These are phyloP conservation scores for Drosophila prostipennis DNA, from an alignment of 2,888 invertebrate genomes.

Conservation along the genomic window DNA sequence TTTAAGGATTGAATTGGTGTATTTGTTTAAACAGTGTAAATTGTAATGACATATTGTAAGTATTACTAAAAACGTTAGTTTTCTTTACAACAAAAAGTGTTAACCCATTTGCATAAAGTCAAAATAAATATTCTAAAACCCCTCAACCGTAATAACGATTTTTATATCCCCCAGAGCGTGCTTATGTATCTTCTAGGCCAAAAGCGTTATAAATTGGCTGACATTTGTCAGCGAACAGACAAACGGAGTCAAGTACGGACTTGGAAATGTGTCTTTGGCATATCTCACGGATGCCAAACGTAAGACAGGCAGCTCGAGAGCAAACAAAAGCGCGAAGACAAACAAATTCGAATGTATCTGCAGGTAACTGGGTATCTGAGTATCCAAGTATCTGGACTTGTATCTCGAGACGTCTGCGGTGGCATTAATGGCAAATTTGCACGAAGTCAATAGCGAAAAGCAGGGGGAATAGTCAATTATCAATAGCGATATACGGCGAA, in stretches of 20 bases:
- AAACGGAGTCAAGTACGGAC: constrained; percentile 42
- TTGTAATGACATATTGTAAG: too few species aligned
- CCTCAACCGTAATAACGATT: not conserved
- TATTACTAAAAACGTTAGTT: not conserved
- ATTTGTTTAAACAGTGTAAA: too few species aligned
- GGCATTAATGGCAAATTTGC: constrained; percentile 79
- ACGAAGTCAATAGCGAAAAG: constrained; percentile 68
- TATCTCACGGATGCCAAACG: constrained; percentile 37
- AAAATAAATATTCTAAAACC: not conserved
- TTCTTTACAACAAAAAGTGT: not conserved
- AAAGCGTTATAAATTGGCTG: constrained; percentile 34
- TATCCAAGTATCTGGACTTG: constrained; percentile 30
- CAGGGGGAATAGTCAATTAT: constrained; percentile 69
- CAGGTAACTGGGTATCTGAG: constrained; percentile 10
- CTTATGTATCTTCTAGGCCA: constrained; percentile 2
- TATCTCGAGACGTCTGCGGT: constrained; percentile 61
- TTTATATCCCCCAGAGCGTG: not conserved
- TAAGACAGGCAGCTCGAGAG: constrained; percentile 50
- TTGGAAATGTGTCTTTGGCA: constrained; percentile 42
- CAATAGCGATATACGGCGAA: constrained; percentile 70
- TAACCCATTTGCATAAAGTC: not conserved
- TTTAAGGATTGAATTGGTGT: too few species aligned
- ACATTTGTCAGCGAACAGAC: constrained; percentile 35
- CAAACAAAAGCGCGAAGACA: constrained; percentile 56
- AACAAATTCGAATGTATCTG: constrained; percentile 58